These are phyloP conservation scores for Philopotamus ludificatus DNA, from an alignment of 1,140 invertebrate species.

Conservation along the genomic window DNA sequence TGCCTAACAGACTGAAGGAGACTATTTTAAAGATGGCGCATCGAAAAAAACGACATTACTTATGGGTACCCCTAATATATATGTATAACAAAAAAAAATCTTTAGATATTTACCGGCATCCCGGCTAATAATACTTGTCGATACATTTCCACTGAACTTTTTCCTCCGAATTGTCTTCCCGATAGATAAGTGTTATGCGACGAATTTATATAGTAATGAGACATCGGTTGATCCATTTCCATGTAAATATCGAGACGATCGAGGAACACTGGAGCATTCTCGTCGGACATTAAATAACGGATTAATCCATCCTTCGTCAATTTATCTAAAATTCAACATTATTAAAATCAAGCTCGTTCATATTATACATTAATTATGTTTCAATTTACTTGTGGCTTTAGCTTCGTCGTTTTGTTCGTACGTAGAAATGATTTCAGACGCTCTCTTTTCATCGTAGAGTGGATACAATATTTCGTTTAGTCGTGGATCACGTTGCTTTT, in stretches of 20 bases:
- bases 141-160: constrained; percentile 98
- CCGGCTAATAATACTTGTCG: constrained; percentile 90
- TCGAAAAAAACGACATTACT: no score
- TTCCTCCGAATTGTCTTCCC: constrained; percentile 96
- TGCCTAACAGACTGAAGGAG: no score
- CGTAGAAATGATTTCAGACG: constrained; percentile 87
- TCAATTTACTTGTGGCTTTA: constrained; percentile 71
- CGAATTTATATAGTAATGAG: constrained; percentile 99
- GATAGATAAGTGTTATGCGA: constrained; percentile 99
- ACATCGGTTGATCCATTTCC: constrained; percentile 98
- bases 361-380: no score
- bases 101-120: constrained; percentile 73
- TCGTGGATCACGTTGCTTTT: constrained; percentile 96
- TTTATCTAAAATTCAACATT: constrained; percentile 58
- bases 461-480: constrained; percentile 99
- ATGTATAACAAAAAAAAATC: neutral
- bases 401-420: constrained; percentile 89
- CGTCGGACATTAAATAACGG: constrained; percentile 98
- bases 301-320: constrained; percentile 93
- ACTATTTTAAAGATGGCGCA: no score
- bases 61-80: no score
- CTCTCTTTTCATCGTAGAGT: constrained; percentile 92
- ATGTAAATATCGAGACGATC: constrained; percentile 96
- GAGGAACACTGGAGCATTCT: constrained; percentile 97
- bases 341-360: no score